Evolutionary conservation across 2,888 invertebrate genomes (phyloP).

Genomic region (Synergus laeviventris): DNA sequence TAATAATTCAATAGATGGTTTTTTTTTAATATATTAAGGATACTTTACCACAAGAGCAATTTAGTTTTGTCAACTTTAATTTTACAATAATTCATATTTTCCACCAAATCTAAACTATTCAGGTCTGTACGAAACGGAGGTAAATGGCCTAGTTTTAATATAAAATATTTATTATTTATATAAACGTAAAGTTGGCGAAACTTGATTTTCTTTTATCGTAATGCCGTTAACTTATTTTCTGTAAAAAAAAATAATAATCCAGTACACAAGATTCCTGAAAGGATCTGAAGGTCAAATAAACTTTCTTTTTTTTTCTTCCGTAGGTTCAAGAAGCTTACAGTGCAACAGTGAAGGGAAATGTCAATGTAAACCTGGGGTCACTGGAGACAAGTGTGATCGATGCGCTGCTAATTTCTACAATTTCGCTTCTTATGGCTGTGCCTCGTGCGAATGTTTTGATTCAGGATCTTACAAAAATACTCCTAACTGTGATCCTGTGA

Average conservation of each 20-base stretch:
- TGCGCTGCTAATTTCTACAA: conserved; percentile 93
- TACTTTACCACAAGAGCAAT: no score
- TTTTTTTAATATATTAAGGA: no score
- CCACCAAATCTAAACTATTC: no score
- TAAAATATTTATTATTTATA: no score
- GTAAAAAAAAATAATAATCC: not conserved
- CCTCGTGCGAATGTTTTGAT: conserved; percentile 91
- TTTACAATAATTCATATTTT: no score
- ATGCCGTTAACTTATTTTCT: no score
- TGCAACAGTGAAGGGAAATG: conserved; percentile 95
- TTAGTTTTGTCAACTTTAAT: no score
- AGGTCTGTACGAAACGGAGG: no score
- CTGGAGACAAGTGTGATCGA: conserved; percentile 94
- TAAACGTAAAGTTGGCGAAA: no score
- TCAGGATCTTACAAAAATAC: conserved; percentile 89
- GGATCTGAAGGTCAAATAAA: conserved; percentile 20
- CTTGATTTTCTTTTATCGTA: no score
- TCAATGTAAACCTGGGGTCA: conserved; percentile 96
- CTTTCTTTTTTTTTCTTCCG: conserved; percentile 20
- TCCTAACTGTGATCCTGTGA: conserved; percentile 89
- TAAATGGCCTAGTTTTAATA: no score
- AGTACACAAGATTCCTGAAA: not conserved
- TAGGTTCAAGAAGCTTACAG: conserved; percentile 92
- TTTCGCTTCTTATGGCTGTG: conserved; percentile 93
- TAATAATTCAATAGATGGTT: no score